Evolutionary conservation across 2,888 invertebrate genomes (phyloP), one percentile per base, ranked within the genome.

Genomic region (Gymnosoma rotundatum): DNA sequence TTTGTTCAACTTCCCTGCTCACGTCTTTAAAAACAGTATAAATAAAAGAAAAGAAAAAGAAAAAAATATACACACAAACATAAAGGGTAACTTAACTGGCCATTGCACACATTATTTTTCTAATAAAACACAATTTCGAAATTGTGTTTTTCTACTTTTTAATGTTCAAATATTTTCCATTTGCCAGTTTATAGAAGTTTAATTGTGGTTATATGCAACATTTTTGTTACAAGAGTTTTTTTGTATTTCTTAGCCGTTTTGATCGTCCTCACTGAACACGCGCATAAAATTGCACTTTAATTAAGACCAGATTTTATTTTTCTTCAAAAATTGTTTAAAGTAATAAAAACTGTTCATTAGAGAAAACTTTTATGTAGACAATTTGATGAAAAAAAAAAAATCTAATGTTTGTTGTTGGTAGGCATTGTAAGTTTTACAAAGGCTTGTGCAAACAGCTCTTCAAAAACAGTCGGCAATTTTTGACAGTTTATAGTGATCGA

Each of bases 191-290:
- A 75, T 72, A 78, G 66, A 74, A 83, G 83, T 83, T 69, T 83
- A 83, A 83, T 83, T 83, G 78, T 83, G 83, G 78, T 78, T 83
- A 78, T 74, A 74, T 69, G 74, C 76, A 80, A 45, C 45, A 63
- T 78, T 69, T 73, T 64, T 79, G 79, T 73, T 66, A 79, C 73
- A 66, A 73, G 64, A 72, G 78, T 54, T 45, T 36, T 54, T 58
- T 20, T 64, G 52, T 69, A 20, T 56, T 14, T 45, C 50, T 42
- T 8, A 38, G 69, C 64, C 50, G 50, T 70, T 78, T 78, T 56
- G 88, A 88, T 88, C 90, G 88, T 90, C 89, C 88, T 89, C 90
- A 90, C 78, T 90, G 90, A 90, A 90, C 88, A 89, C 89, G 90
- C 89, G 90, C 90, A 89, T 89, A 90, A 90, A 82, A 82, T 82